Base-by-base conservation (phyloP, 2,797 vertebrate genomes). In the Artibeus jamaicensis region DNA sequence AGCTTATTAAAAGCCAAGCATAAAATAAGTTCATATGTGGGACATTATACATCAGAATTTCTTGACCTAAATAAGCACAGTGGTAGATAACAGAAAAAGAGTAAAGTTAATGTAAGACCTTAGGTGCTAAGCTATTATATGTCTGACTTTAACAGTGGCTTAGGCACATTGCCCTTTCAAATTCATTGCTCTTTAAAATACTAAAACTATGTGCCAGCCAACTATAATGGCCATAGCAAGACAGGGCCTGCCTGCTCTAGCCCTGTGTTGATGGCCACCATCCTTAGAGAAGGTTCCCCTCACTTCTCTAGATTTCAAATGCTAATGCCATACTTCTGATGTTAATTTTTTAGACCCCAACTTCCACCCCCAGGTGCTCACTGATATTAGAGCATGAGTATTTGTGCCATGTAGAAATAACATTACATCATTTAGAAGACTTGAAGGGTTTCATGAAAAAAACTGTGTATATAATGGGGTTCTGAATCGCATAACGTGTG, bases 21-120 rank as follows among this genome's bases (percentile, higher is more conserved):
- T 32, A 0, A 79, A 95, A 24, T 79, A 11, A 34, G 48, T 71
- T 91, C 11, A 37, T 89, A 76, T 55, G 10, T 76, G 78, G 24
- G 22, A 57, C 18, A 87, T 65, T 87, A 74, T 90, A 50, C 84
- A 79, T 6, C 18, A 95, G 62, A 93, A 90, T 62, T 46, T 65
- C 39, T 39, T 77, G n/a, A 29, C 29, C 37, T 73, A 76, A 87
- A 55, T 70, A 70, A 3, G 57, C 34, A 10, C 0, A 37, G 32
- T 21, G 29, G 46, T 39, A 71, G 5, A 9, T 53, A 82, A 57
- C 24, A 55, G n/a, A 48, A 46, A 59, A 79, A 55, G 2, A 78
- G 32, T 24, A 22, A 68, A 83, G 14, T n/a, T 50, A 87, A 74
- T 71, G 14, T 78, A 37, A 94, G 16, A 70, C 19, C 4, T 0